phyloP scores from a whole-genome alignment of 2,797 vertebrate species.

The Tarsius wallacei region DNA sequence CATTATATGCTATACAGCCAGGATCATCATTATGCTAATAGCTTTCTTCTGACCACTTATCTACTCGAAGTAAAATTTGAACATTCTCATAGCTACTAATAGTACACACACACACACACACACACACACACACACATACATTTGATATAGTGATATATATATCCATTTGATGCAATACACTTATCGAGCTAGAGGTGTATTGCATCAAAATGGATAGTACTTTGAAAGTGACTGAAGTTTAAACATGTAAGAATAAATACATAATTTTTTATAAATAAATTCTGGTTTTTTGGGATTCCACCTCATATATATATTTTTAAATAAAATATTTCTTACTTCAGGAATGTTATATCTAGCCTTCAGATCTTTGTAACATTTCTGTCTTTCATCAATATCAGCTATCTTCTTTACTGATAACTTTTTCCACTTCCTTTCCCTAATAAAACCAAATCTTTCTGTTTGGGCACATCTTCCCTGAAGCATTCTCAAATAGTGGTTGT shows the following conservation, averaged over 20 bases:
- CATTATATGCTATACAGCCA: not conserved
- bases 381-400: not conserved
- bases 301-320: not conserved
- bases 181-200: too few species aligned
- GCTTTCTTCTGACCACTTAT: not conserved
- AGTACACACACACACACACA: too few species aligned
- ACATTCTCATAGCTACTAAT: not conserved
- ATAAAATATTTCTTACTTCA: not conserved
- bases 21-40: not conserved
- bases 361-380: conserved; percentile 20
- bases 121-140: too few species aligned
- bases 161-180: too few species aligned
- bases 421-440: not conserved
- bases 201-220: too few species aligned
- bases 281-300: too few species aligned
- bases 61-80: not conserved
- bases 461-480: not conserved
- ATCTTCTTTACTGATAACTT: not conserved
- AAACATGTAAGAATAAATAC: too few species aligned
- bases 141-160: too few species aligned
- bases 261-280: too few species aligned
- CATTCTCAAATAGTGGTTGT: not conserved
- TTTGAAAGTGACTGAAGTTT: too few species aligned
- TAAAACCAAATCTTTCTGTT: not conserved
- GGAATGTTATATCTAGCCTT: not conserved